phyloP scores from a whole-genome alignment of 1,140 invertebrate genomes.

The Drosophila seguyi region DNA sequence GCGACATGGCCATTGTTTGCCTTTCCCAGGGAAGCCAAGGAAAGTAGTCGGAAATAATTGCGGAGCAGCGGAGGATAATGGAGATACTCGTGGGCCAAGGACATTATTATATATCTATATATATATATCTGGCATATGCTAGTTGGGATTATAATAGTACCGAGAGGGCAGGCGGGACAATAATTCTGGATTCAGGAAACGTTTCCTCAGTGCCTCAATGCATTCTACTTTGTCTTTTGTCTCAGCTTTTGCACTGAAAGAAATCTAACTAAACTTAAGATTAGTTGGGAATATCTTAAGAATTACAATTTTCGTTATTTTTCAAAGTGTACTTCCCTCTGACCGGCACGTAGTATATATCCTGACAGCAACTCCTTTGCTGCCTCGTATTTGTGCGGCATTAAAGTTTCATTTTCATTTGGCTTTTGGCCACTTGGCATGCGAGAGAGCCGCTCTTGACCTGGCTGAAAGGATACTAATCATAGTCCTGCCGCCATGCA shows the following conservation, averaged over 20 bases:
- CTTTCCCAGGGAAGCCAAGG: slow-evolving; percentile 61
- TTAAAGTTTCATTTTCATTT: slow-evolving; percentile 68
- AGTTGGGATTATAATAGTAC: slow-evolving; percentile 3
- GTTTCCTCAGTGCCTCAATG: slow-evolving; percentile 52
- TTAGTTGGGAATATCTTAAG: neutral
- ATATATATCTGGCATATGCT: slow-evolving; percentile 52
- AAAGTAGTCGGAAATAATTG: slow-evolving; percentile 44
- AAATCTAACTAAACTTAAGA: neutral
- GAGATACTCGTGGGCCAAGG: slow-evolving; percentile 45
- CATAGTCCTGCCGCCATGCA: slow-evolving; percentile 59
- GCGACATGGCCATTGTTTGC: slow-evolving; percentile 58
- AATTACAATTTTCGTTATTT: neutral
- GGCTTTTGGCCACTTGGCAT: slow-evolving; percentile 41
- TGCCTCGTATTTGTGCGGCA: slow-evolving; percentile 43
- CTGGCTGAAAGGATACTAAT: slow-evolving; percentile 66
- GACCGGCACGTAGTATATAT: slow-evolving; percentile 63
- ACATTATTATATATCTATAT: slow-evolving; percentile 38
- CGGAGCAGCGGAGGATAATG: slow-evolving; percentile 32
- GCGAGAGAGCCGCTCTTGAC: slow-evolving; percentile 17
- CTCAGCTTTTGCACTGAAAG: neutral
- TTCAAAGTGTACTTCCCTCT: slow-evolving; percentile 2
- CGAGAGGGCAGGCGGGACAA: neutral
- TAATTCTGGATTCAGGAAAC: slow-evolving; percentile 14
- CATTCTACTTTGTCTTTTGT: slow-evolving; percentile 45
- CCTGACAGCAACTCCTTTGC: slow-evolving; percentile 7